A percentile compares a stretch with the other conserved stretches of the same genome.
These are phyloP conservation scores for Nemapogon koenigi DNA, from an alignment of 2,888 invertebrate species.

Conservation along the genomic window DNA sequence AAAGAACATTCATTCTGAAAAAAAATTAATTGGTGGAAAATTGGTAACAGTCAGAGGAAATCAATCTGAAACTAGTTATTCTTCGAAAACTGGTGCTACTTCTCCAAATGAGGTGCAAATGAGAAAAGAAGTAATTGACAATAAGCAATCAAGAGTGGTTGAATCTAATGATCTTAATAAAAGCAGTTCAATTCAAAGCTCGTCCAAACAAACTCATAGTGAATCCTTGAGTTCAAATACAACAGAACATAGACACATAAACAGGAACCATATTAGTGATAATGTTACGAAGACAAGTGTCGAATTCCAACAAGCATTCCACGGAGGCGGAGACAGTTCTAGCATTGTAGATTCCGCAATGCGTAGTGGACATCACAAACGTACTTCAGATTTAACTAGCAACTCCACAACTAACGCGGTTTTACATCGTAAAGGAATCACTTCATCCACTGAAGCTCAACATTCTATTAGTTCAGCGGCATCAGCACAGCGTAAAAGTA, in stretches of 20 bases:
- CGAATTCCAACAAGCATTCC: slow-evolving; percentile 62
- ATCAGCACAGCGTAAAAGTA: slow-evolving; percentile 81
- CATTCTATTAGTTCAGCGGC: slow-evolving; percentile 77
- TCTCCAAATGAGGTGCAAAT: slow-evolving; percentile 45
- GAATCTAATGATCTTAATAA: too few relatives aligned
- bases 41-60: slow-evolving; percentile 63
- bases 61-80: neutral
- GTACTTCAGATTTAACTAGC: slow-evolving; percentile 76
- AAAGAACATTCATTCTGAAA: slow-evolving; percentile 64
- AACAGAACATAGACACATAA: neutral
- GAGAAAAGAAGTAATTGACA: slow-evolving; percentile 62
- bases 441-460: slow-evolving; percentile 73
- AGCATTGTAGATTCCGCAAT: slow-evolving; percentile 19
- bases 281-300: slow-evolving; percentile 57
- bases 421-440: slow-evolving; percentile 75
- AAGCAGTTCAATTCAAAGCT: too few relatives aligned
- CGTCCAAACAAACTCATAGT: too few relatives aligned
- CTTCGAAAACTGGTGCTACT: neutral
- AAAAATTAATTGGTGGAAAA: slow-evolving; percentile 56
- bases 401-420: slow-evolving; percentile 79
- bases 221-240: too few relatives aligned
- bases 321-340: slow-evolving; percentile 31
- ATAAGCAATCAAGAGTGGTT: too few relatives aligned
- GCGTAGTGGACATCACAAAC: slow-evolving; percentile 66
- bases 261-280: slow-evolving; percentile 47